Evolutionary conservation across 2,797 vertebrate genomes (phyloP).

Genomic region (Phrynocephalus vlangalii): DNA sequence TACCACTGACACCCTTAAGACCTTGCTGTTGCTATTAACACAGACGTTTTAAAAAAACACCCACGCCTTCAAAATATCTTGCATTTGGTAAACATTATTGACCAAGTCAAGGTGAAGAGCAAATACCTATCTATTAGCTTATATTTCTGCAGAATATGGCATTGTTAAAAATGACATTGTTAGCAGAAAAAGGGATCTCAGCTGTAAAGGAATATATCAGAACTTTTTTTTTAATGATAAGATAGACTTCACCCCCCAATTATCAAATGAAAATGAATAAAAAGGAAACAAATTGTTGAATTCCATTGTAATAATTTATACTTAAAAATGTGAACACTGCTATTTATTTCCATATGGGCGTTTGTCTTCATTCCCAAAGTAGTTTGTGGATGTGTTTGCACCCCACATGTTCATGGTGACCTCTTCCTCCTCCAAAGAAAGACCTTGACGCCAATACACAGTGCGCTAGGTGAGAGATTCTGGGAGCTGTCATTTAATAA

Average conservation of each 20-base stretch:
- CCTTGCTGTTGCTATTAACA: neutral
- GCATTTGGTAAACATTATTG: neutral
- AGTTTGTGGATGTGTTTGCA: conserved; percentile 24
- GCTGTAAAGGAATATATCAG: conserved; percentile 58
- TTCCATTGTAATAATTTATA: conserved; percentile 81
- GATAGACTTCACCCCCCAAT: conserved; percentile 55
- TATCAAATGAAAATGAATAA: conserved; percentile 60
- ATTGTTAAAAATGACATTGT: neutral
- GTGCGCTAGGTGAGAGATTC: no score
- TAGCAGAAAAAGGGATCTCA: conserved; percentile 44
- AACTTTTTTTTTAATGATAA: conserved; percentile 61
- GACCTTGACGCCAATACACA: no score
- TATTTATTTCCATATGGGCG: conserved; percentile 87
- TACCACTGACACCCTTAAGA: neutral
- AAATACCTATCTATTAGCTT: neutral
- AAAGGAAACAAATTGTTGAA: conserved; percentile 76
- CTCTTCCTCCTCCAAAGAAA: no score
- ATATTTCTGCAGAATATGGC: conserved; percentile 4
- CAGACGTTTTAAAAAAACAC: neutral
- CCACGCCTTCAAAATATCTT: neutral
- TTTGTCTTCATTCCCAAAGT: conserved; percentile 49
- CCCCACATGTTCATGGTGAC: no score
- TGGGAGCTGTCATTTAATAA: no score
- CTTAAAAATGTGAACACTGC: conserved; percentile 92
- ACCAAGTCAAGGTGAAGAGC: neutral